These are phyloP conservation scores for Carassius carassius DNA, from an alignment of 2,113 vertebrate genomes.

Conservation along the genomic window DNA sequence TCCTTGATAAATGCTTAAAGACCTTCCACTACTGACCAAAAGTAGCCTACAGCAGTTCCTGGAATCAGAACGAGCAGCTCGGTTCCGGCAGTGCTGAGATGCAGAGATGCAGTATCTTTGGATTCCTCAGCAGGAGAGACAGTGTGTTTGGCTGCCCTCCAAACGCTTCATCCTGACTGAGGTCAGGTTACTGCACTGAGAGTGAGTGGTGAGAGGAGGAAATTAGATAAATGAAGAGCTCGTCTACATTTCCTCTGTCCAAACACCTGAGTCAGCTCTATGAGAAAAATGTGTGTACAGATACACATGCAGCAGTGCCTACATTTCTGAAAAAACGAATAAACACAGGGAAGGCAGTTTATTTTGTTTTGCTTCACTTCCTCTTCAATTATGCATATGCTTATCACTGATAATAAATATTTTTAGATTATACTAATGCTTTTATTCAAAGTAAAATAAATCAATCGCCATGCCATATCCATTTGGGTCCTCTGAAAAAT, in stretches of 20 bases:
- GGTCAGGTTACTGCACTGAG: conserved; percentile 51
- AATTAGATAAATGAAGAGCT: conserved; percentile 52
- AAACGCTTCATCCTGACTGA: conserved; percentile 39
- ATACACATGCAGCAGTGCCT: background rate
- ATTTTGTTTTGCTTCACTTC: background rate
- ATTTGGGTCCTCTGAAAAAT: background rate
- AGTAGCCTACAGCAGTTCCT: conserved; percentile 10
- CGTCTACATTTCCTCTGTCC: conserved; percentile 31
- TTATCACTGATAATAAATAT: background rate
- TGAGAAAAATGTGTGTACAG: background rate
- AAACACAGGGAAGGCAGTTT: background rate
- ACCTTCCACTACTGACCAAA: background rate
- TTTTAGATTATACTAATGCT: background rate
- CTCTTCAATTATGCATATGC: background rate
- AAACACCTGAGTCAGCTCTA: conserved; percentile 48
- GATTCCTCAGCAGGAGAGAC: conserved; percentile 34
- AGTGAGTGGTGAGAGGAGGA: conserved; percentile 22
- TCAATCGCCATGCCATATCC: background rate
- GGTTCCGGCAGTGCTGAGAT: background rate
- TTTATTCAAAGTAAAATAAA: background rate
- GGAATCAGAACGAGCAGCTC: background rate
- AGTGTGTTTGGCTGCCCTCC: conserved; percentile 50
- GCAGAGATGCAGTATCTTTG: conserved; percentile 39
- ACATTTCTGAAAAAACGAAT: background rate
- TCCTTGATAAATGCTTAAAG: conserved; percentile 9